These are phyloP conservation scores for Triops longicaudatus DNA, from an alignment of 1,140 invertebrate genomes.

Conservation along the genomic window DNA sequence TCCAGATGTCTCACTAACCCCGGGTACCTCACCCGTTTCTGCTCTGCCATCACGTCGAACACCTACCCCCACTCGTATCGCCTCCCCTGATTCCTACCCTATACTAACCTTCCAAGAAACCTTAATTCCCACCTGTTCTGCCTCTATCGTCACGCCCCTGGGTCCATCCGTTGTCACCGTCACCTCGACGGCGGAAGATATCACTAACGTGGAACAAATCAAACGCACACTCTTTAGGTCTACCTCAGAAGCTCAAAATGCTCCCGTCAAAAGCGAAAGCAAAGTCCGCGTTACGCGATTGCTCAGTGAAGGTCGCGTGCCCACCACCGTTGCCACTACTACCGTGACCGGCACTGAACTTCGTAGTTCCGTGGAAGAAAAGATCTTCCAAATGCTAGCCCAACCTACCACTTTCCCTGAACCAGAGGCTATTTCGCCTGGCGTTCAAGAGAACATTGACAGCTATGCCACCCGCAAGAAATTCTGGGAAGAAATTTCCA, in stretches of 20 bases:
- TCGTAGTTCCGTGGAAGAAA: constrained; percentile 15
- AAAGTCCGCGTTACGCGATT: constrained; percentile 1
- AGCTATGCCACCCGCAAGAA: constrained; percentile 42
- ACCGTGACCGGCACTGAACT: not conserved
- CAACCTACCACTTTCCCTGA: constrained; percentile 16
- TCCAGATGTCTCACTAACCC: constrained; percentile 29
- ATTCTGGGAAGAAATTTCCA: constrained; percentile 43
- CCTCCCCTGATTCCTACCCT: not conserved
- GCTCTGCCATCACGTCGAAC: not conserved
- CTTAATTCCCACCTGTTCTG: not conserved
- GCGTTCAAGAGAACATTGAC: constrained; percentile 33
- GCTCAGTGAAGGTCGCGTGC: constrained; percentile 18
- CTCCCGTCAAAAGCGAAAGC: not conserved
- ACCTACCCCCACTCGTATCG: constrained; percentile 22
- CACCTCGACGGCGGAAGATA: not conserved
- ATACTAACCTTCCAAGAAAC: constrained; percentile 16
- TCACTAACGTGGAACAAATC: constrained; percentile 16
- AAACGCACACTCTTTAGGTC: constrained; percentile 22
- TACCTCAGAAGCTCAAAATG: constrained; percentile 16
- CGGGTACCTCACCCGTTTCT: constrained; percentile 24
- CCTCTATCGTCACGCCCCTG: constrained; percentile 22
- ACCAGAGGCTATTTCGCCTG: constrained; percentile 21
- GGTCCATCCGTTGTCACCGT: not conserved
- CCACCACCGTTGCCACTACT: not conserved
- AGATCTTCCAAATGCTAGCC: constrained; percentile 17